These are phyloP conservation scores for Mythimna pallens DNA, from an alignment of 2,888 invertebrate genomes.

Conservation along the genomic window DNA sequence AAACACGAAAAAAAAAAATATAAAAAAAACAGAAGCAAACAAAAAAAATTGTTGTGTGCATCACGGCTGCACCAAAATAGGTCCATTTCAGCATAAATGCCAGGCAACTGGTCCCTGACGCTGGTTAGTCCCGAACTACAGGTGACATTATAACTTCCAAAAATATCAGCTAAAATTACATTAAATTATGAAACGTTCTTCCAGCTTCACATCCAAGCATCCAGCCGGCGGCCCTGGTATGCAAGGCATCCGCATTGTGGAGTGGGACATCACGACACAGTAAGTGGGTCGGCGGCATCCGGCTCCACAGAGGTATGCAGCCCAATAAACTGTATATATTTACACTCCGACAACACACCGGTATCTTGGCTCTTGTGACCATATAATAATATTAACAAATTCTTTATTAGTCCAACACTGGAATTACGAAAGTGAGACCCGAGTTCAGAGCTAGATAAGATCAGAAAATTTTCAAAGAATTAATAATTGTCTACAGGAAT, in stretches of 20 bases:
- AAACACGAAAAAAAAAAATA: too few relatives aligned
- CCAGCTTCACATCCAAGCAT: constrained; percentile 10
- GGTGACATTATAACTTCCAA: too few relatives aligned
- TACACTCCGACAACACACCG: constrained; percentile 54
- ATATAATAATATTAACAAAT: constrained; percentile 1
- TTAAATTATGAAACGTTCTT: constrained; percentile 5
- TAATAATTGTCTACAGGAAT: too few relatives aligned
- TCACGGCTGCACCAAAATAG: too few relatives aligned
- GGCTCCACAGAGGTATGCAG: constrained; percentile 64
- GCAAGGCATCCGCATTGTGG: constrained; percentile 53
- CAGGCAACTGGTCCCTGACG: too few relatives aligned
- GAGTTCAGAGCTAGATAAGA: too few relatives aligned
- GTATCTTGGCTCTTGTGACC: constrained; percentile 34
- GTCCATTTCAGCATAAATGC: too few relatives aligned
- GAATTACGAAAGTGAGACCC: background rate
- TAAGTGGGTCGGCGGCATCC: constrained; percentile 73
- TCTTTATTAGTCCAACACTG: background rate
- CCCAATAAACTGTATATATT: constrained; percentile 72
- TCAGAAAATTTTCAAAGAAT: too few relatives aligned
- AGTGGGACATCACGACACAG: constrained; percentile 53
- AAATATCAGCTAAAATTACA: background rate
- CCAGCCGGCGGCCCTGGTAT: constrained; percentile 51
- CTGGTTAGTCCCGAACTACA: too few relatives aligned
- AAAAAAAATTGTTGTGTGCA: too few relatives aligned
- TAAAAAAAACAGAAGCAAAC: too few relatives aligned